These are phyloP conservation scores for Okapia johnstoni DNA, from an alignment of 2,113 vertebrate species.

Conservation along the genomic window DNA sequence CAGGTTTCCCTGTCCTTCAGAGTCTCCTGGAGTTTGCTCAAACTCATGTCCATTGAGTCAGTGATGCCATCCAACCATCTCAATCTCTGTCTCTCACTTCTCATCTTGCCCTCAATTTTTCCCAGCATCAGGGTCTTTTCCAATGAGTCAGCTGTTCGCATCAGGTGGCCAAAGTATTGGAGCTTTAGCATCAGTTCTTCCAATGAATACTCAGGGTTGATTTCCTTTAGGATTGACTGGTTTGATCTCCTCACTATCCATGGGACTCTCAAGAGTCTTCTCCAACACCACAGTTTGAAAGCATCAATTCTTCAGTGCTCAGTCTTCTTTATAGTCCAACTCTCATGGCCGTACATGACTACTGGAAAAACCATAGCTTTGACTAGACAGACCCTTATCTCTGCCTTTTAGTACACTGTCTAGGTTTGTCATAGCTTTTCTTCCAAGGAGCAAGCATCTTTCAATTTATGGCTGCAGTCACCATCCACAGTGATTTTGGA, in stretches of 20 bases:
- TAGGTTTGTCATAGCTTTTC: background rate
- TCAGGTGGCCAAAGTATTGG: background rate
- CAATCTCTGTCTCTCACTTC: background rate
- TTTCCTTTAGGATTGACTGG: background rate
- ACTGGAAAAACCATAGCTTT: background rate
- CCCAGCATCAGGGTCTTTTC: background rate
- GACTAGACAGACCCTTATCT: background rate
- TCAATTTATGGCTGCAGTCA: background rate
- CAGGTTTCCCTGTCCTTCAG: background rate
- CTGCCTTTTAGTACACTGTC: background rate
- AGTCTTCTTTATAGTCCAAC: background rate
- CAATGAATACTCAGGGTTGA: background rate
- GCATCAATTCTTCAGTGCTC: background rate
- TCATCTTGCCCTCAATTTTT: background rate
- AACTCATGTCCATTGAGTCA: background rate
- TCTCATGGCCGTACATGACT: background rate
- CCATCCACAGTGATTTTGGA: background rate
- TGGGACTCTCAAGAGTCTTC: background rate
- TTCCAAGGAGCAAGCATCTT: background rate
- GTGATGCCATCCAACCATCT: background rate
- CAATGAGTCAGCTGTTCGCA: background rate
- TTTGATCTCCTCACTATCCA: background rate
- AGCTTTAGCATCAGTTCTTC: background rate
- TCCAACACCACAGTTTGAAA: background rate
- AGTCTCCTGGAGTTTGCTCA: background rate